Conservation (phyloP, 1,140 invertebrate genomes). For the Drosophila arizonae region DNA sequence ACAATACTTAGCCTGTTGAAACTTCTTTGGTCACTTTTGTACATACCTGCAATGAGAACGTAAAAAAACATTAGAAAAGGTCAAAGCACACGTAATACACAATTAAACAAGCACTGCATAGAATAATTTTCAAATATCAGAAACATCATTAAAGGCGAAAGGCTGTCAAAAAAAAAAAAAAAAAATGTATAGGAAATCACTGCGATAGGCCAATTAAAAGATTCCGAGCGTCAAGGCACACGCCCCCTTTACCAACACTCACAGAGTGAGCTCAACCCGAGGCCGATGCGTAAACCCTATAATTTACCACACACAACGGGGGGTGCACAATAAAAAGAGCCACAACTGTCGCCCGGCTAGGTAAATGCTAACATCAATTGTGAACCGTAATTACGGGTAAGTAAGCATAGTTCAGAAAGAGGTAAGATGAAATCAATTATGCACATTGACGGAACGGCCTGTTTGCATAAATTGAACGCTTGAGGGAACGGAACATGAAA, state of each 20-base stretch:
- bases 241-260: conserved; percentile 29
- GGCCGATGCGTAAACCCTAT: conserved; percentile 42
- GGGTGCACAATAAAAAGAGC: conserved; percentile 37
- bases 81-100: conserved; percentile 11
- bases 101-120: conserved; percentile 1
- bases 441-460: conserved; percentile 51
- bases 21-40: neutral
- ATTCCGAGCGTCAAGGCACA: conserved; percentile 25
- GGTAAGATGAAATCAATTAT: conserved; percentile 75
- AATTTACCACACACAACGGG: conserved; percentile 61
- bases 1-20: neutral
- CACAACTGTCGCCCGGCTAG: conserved; percentile 16
- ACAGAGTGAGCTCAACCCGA: neutral
- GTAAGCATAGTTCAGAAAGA: conserved; percentile 50
- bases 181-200: conserved; percentile 26
- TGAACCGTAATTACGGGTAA: conserved; percentile 32
- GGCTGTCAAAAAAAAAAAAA: too few relatives aligned
- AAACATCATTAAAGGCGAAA: neutral
- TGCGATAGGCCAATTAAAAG: conserved; percentile 43
- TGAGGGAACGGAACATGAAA: neutral
- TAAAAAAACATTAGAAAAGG: conserved; percentile 17
- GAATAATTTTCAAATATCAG: neutral
- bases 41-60: conserved; percentile 62
- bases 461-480: conserved; percentile 27
- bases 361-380: conserved; percentile 65